phyloP scores from a whole-genome alignment of 2,113 vertebrate genomes.

The Xiphophorus hellerii region DNA sequence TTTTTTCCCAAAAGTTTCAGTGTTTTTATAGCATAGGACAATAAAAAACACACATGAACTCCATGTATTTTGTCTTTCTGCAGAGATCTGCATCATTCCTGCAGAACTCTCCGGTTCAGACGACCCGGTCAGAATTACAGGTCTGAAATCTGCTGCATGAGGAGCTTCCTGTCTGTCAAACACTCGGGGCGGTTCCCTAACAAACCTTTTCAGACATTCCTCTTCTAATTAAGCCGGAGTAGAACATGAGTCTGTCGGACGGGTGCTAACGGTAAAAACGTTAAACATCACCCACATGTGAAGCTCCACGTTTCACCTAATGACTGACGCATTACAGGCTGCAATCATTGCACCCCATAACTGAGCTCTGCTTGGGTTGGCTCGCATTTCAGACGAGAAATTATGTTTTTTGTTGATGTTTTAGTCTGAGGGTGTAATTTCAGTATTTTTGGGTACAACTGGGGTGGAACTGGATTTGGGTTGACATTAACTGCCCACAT shows the following conservation, averaged over 20 bases:
- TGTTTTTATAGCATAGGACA: neutral
- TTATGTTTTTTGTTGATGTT: conserved; percentile 40
- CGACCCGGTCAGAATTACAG: conserved; percentile 27
- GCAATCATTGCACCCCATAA: conserved; percentile 6
- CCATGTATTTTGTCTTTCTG: neutral
- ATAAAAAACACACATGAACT: no score
- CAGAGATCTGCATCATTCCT: neutral
- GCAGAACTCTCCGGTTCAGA: conserved; percentile 11
- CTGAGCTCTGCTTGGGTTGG: conserved; percentile 33
- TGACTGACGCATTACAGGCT: conserved; percentile 23
- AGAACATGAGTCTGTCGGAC: conserved; percentile 27
- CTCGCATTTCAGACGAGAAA: conserved; percentile 28
- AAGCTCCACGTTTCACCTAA: conserved; percentile 28
- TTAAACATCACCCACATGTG: conserved; percentile 22
- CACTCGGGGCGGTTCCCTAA: conserved; percentile 44
- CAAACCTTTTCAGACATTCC: conserved; percentile 45
- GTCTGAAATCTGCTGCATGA: conserved; percentile 20
- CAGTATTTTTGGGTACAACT: conserved; percentile 14
- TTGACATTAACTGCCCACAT: neutral
- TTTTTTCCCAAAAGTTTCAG: neutral
- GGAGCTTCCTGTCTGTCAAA: conserved; percentile 38
- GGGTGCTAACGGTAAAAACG: conserved; percentile 16
- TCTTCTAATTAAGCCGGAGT: conserved; percentile 50
- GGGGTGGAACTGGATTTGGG: conserved; percentile 22
- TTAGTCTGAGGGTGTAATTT: conserved; percentile 29